Base-by-base conservation (phyloP, 1,140 invertebrate genomes). In the Anadara kagoshimensis region DNA sequence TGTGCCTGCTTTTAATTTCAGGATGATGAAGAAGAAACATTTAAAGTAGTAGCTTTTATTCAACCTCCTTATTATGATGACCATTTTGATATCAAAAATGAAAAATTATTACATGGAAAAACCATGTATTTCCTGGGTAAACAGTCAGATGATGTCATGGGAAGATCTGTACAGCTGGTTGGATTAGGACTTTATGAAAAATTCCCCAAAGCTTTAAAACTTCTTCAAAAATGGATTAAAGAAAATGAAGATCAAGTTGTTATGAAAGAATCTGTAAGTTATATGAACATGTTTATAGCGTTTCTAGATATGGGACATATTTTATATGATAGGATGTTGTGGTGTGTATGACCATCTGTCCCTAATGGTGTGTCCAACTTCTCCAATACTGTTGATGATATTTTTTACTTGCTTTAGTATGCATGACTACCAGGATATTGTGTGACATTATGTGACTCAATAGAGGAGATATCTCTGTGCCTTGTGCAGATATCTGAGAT, bases 11-110 rank as follows among this genome's bases (percentile, higher is more conserved):
- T 36, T 36, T 69, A 12, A 22, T 36, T 36, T 36, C 44, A 84
- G 77, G 82, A 84, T 41, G 29, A 36, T 36, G 29, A 36, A 36
- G 29, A 36, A 36, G 77, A 80, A 49, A 71, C 79, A 0, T 86
- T 81, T 83, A 44, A 82, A 14, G 64, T 75, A 24, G 79, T 84
- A 20, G 71, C 71, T 29, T 75, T 79, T 49, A 80, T 86, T 29
- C n/a, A 65, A 12, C 72, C 67, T 41, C 82, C 81, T 10, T 76
- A 76, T 41, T 86, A 86, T 73, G 85, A 86, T 67, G 85, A 86
- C 66, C 85, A 86, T 66, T 84, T 86, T 80, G 83, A 85, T 69
- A 85, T 86, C 29, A 78, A 79, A 61, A 80, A 83, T 59, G 78
- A 85, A 56, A 71, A 73, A 36, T 81, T 84, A 47, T 68, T 84